Evolutionary conservation across 2,888 invertebrate species (phyloP), one percentile per base, ranked within the genome.

Genomic region (Tromatobia lineatoria): DNA sequence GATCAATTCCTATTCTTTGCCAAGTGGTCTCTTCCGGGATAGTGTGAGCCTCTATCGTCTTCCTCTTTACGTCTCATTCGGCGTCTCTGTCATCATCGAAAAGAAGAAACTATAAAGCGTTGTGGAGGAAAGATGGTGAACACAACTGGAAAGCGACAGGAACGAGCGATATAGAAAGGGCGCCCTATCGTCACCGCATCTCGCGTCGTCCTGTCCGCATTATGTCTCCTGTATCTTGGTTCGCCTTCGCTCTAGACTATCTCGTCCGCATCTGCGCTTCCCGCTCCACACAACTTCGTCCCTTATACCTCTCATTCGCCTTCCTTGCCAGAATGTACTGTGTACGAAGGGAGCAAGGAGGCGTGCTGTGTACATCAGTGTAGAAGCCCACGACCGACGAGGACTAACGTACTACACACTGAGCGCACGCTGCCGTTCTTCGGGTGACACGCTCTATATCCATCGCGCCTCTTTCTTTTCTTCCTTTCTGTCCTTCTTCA

Each of bases 181-280:
- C 82, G 82, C 80, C 79, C 86, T 88, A 88, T 88, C 88, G 86
- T 82, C 78, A 83, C 86, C 85, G 82, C 85, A 88, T 88, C 88
- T 84, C 85, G 86, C 83, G 83, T 88, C 88, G 87, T 88, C 87
- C 87, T 87, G 87, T 88, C 87, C 87, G 84, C 87, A 88, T 88
- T 88, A 88, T 88, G 87, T 87, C 87, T 80, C 74, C 66, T 82
- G 81, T 87, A 86, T 86, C 85, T 84, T 83, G 82, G 82, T 87
- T 76, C 83, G 83, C 82, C 84, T 86, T 82, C 82, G 80, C 77
- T 83, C 61, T 69, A 69, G 84, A 85, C 86, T 87, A 87, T 87
- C 87, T 87, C 86, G 80, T 86, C 80, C 85, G 85, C 87, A 87
- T 87, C 87, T 87, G 87, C 87, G 86, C 70, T 25, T 54, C 50